phyloP scores from a whole-genome alignment of 2,888 invertebrate species.

The Epistrophella euchroma region DNA sequence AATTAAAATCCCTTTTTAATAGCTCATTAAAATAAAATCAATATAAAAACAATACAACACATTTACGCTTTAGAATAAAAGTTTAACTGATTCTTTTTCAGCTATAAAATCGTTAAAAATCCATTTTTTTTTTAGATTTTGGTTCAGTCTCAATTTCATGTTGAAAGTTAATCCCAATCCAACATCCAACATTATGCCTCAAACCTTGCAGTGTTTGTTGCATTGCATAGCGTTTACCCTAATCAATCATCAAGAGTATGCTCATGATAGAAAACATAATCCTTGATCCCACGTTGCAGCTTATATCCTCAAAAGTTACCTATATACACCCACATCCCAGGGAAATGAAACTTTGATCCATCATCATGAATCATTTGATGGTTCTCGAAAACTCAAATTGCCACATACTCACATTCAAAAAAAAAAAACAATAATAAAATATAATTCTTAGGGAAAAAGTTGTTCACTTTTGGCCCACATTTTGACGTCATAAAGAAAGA shows the following conservation, averaged over 20 bases:
- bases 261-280: slow-evolving; percentile 11
- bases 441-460: slow-evolving; percentile 13
- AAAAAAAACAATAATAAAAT: not conserved
- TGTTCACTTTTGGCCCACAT: slow-evolving; percentile 32
- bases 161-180: slow-evolving; percentile 18
- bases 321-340: not conserved
- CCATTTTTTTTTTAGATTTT: slow-evolving; percentile 10
- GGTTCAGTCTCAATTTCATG: not conserved
- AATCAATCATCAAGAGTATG: slow-evolving; percentile 38
- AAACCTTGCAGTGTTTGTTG: not conserved
- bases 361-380: slow-evolving; percentile 43
- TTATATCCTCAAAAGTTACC: slow-evolving; percentile 5
- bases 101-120: slow-evolving; percentile 28
- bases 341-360: slow-evolving; percentile 42
- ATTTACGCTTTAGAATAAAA: not conserved
- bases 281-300: slow-evolving; percentile 25
- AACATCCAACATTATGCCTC: not conserved
- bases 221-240: slow-evolving; percentile 23
- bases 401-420: not conserved
- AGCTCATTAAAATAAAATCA: not conserved
- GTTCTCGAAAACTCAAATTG: slow-evolving; percentile 24
- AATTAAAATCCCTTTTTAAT: not conserved
- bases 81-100: not conserved
- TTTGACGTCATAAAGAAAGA: slow-evolving; percentile 12
- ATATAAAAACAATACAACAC: not conserved